Evolutionary conservation across 2,113 vertebrate species (phyloP).

Genomic region (Ranitomeya variabilis): DNA sequence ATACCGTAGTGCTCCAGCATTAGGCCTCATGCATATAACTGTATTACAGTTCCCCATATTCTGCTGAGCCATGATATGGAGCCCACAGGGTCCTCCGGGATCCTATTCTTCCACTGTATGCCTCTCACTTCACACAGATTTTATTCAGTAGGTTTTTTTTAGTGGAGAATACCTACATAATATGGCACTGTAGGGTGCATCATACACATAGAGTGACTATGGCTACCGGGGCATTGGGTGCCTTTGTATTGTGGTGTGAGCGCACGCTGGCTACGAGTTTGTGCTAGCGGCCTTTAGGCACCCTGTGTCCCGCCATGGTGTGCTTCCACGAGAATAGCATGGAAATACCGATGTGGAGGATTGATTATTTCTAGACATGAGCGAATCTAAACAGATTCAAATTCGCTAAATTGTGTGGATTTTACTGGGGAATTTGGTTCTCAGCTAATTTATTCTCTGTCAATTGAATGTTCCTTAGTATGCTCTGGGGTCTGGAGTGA

Average conservation of each 20-base stretch:
- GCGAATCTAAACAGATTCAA: no score
- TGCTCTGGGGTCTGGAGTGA: no score
- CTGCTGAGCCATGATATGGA: not conserved
- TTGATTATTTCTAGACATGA: not conserved
- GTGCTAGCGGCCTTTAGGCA: not conserved
- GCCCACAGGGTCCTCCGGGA: no score
- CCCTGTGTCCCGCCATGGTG: not conserved
- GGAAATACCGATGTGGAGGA: not conserved
- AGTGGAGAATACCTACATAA: not conserved
- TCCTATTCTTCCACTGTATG: not conserved
- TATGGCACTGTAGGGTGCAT: not conserved
- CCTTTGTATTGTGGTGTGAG: not conserved
- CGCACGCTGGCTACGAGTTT: not conserved
- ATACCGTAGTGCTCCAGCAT: not conserved
- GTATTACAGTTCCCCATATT: not conserved
- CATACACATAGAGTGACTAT: not conserved
- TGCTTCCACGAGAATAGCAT: not conserved
- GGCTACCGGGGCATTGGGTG: not conserved
- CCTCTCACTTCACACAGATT: not conserved
- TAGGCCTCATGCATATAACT: not conserved
- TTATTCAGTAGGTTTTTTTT: no score
- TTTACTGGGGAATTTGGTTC: no score
- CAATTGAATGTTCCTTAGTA: no score
- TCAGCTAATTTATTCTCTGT: no score
- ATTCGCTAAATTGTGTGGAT: no score